Percentiles rank a stretch among this genome's conserved stretches.
phyloP scores from a whole-genome alignment of 2,797 vertebrate species.

The Leptoclinus maculatus region DNA sequence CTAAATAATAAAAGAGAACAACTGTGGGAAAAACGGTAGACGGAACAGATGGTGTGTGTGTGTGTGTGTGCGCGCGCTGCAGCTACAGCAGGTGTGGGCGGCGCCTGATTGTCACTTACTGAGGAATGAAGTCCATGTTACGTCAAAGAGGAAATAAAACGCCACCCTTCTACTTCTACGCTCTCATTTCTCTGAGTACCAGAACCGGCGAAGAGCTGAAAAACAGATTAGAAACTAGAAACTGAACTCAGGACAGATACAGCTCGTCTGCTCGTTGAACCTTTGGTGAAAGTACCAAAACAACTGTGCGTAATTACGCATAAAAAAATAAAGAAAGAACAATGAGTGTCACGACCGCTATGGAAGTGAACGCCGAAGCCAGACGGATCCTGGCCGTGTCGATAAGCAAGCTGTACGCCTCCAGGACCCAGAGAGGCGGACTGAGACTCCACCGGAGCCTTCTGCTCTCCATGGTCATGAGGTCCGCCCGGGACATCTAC shows the following conservation, averaged over 20 bases:
- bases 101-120: conserved; percentile 73
- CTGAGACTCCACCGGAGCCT: conserved; percentile 91
- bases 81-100: conserved; percentile 76
- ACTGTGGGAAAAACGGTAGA: conserved; percentile 52
- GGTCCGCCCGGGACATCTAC: conserved; percentile 90
- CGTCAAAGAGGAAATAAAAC: conserved; percentile 84
- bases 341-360: conserved; percentile 68
- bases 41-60: conserved; percentile 66
- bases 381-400: conserved; percentile 90
- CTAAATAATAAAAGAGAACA: conserved; percentile 19
- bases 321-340: conserved; percentile 8
- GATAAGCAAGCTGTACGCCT: conserved; percentile 91
- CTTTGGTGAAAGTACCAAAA: conserved; percentile 49
- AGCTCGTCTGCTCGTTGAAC: conserved; percentile 2
- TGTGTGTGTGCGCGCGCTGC: conserved; percentile 3
- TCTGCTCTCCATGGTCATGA: conserved; percentile 90
- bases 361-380: conserved; percentile 91
- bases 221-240: conserved; percentile 4
- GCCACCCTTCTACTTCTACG: conserved; percentile 57
- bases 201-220: conserved; percentile 24
- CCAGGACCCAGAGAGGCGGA: conserved; percentile 89
- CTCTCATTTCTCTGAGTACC: conserved; percentile 65
- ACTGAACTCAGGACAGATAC: neutral
- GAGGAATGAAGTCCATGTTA: conserved; percentile 79
- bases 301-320: conserved; percentile 61